Base-by-base conservation (phyloP, 1,140 invertebrate genomes). In the Achroia grisella region DNA sequence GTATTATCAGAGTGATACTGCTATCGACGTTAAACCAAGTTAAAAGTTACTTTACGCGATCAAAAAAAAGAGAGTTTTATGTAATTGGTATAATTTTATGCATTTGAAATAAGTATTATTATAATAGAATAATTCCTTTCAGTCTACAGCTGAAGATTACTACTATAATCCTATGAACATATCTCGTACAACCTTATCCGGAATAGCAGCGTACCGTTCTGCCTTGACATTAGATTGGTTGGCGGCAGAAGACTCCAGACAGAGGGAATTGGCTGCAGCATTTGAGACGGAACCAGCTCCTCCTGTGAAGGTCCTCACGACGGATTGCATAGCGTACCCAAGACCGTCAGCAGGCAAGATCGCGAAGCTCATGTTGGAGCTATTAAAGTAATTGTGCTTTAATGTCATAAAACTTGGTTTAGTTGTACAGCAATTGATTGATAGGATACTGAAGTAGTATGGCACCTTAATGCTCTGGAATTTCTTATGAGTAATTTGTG, bases 151-250 rank as follows among this genome's bases (percentile, higher is more conserved):
- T 8, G 62, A 70, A 41, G 62, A 70, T 10, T 70, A 71, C 23
- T 70, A 69, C 39, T 75, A 75, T 48, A 44, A 52, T 8, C 58
- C 62, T 2, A 41, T 48, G n/a, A 79, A 82, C 15, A 50, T 64
- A 1, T 62, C 65, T 2, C 60, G 70, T 4, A 45, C 66, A 0
- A 71, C 71, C 0, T 29, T 71, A 0, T 46, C 58, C 8, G 66
- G 68, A 5, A 66, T 83, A 14, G 64, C 60, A 1, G 69, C 64
- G 4, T 80, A 79, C 39, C 57, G 79, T 0, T 75, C 76, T 1
- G 71, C 71, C 0, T 41, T 83, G 12, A 83, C 79, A 1, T 43
- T 80, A 44, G 73, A 83, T 50, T 77, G 76, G 79, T 15, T 80
- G 29, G 68, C 71, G 1, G 72, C 68, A 4, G 76, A 77, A 27